These are phyloP conservation scores for Eledona agricola DNA, from an alignment of 2,888 invertebrate species.

Conservation along the genomic window DNA sequence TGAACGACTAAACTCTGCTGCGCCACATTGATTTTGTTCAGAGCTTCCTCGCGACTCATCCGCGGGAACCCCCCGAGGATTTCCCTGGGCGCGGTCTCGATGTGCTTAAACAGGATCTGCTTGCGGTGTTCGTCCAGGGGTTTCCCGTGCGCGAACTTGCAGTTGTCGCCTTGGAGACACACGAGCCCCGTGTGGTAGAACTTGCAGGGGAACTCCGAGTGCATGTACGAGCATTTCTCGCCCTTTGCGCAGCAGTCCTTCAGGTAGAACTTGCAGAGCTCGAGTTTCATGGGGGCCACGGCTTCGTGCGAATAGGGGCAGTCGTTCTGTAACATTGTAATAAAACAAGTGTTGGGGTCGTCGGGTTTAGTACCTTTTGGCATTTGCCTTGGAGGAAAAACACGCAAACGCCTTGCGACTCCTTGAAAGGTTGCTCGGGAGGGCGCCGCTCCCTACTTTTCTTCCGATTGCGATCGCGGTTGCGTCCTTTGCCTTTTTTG, in stretches of 20 bases:
- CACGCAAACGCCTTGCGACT: constrained; percentile 78
- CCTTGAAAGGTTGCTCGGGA: constrained; percentile 66
- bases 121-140: constrained; percentile 78
- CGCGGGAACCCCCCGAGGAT: constrained; percentile 90
- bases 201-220: constrained; percentile 97
- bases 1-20: constrained; percentile 64
- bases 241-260: constrained; percentile 96
- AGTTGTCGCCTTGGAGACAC: constrained; percentile 79
- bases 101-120: constrained; percentile 70
- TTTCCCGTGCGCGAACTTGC: constrained; percentile 92
- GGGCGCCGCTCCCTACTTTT: constrained; percentile 52
- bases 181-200: constrained; percentile 93
- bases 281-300: constrained; percentile 84
- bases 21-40: constrained; percentile 64
- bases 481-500: constrained; percentile 35
- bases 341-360: too few species aligned
- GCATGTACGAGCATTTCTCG: constrained; percentile 95
- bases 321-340: constrained; percentile 78
- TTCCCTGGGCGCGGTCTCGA: constrained; percentile 91
- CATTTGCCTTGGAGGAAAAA: constrained; percentile 92
- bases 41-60: constrained; percentile 79
- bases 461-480: constrained; percentile 32
- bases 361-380: constrained; percentile 74
- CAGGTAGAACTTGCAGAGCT: constrained; percentile 95
- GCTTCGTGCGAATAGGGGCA: constrained; percentile 89